phyloP scores from a whole-genome alignment of 2,797 vertebrate species.

The Pipistrellus nathusii region DNA sequence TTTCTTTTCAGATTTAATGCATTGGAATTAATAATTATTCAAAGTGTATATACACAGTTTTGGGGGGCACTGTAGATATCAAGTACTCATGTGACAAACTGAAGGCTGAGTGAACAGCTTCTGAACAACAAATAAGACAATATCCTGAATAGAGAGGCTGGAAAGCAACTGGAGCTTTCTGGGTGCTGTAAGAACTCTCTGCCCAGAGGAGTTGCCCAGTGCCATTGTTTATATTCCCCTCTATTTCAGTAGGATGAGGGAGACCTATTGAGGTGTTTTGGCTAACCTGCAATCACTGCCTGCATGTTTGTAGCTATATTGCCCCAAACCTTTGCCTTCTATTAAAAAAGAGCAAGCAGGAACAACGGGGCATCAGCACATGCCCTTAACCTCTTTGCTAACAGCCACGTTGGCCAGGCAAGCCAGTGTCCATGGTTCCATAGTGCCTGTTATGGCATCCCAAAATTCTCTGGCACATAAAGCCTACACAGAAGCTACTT shows the following conservation, averaged over 20 bases:
- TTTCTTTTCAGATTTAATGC: too few relatives aligned
- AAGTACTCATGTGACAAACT: background rate
- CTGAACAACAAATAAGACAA: background rate
- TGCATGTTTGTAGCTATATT: background rate
- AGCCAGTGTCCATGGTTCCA: background rate
- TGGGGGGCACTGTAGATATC: background rate
- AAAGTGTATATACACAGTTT: too few relatives aligned
- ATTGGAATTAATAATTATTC: too few relatives aligned
- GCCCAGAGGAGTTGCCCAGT: background rate
- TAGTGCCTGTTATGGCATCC: background rate
- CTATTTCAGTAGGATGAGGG: background rate
- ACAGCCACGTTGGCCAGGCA: background rate
- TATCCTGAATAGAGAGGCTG: background rate
- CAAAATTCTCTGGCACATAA: background rate
- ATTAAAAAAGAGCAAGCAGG: background rate
- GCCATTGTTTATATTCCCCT: background rate
- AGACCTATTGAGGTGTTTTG: background rate
- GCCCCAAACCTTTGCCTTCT: background rate
- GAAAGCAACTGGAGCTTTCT: background rate
- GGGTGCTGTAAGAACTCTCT: background rate
- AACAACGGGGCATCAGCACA: background rate
- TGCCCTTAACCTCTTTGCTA: background rate
- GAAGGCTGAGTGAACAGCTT: background rate
- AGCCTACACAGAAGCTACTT: background rate
- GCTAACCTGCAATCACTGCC: background rate